Evolutionary conservation across 2,797 vertebrate genomes (phyloP), one percentile per base, ranked within the genome.

Genomic region (Periparus ater): DNA sequence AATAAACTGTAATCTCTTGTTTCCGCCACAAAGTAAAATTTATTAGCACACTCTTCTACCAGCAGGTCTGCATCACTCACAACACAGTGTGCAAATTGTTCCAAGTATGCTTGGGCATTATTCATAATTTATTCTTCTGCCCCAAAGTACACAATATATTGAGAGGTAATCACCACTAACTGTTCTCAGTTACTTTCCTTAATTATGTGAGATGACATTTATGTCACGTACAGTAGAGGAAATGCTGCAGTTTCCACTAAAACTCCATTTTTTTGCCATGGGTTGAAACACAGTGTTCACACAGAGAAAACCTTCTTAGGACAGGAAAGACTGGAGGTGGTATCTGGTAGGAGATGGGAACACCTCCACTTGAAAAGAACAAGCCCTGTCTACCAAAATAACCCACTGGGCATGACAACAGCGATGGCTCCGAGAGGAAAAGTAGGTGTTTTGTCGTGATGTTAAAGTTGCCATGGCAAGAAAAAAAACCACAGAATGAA

Each of bases 1-100:
- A 96, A 97, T 97, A 96, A 97, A 97, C 91, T 88, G 77, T 96
- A 98, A 97, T 97, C 96, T 96, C 95, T 93, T 92, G 91, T 96
- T 97, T 97, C 95, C 92, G 95, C 94, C 83, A 95, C 91, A 96
- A 97, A 94, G 91, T 95, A 96, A 97, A 96, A 96, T 95, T 93
- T 96, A 97, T 93, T 93, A 97, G 95, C 88, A 61, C 80, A 62
- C 76, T 84, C 92, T 96, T 92, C 92, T 91, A 95, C 63, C 86
- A 84, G 60, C 72, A 95, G 92, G 92, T 96, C 92, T 93, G 77
- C 93, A 94, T 75, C 84, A 93, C 95, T 96, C 91, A 96, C 86
- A 93, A 44, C 48, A 90, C 82, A 87, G 63, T 93, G 94, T 85
- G 76, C 86, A 90, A 94, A 97, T 94, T 95, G 91, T 92, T 95